phyloP scores from a whole-genome alignment of 2,888 invertebrate species.

The Ferdinandea cuprea region DNA sequence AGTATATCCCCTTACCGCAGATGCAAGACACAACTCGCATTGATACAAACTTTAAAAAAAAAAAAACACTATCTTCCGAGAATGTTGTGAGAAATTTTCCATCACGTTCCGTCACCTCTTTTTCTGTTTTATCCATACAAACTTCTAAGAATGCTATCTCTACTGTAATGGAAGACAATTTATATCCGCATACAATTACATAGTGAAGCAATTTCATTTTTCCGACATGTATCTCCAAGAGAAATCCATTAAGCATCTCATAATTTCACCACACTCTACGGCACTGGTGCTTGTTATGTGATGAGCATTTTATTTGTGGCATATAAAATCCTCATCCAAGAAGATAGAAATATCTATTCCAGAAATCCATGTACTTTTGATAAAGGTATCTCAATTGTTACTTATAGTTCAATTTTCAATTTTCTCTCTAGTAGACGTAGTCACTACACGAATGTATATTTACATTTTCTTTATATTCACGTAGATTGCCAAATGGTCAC shows the following conservation, averaged over 20 bases:
- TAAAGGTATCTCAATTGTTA: conserved; percentile 39
- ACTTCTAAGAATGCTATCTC: conserved; percentile 32
- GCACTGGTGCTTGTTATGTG: conserved; percentile 21
- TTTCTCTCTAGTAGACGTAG: conserved; percentile 23
- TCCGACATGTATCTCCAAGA: conserved; percentile 38
- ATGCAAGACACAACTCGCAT: conserved; percentile 61
- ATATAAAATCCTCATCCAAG: conserved; percentile 41
- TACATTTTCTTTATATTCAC: conserved; percentile 77
- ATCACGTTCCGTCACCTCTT: conserved; percentile 65
- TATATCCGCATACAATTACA: conserved; percentile 58
- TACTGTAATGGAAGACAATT: conserved; percentile 67
- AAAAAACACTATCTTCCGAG: conserved; percentile 7
- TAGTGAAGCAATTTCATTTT: conserved; percentile 43
- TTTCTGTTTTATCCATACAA: conserved; percentile 2
- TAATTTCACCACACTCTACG: conserved; percentile 36
- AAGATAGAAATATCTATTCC: conserved; percentile 1
- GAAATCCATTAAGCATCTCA: conserved; percentile 53
- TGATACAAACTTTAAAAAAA: conserved; percentile 10
- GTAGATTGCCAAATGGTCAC: conserved; percentile 91
- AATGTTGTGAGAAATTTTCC: conserved; percentile 38
- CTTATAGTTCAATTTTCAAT: conserved; percentile 49
- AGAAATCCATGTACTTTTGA: conserved; percentile 21
- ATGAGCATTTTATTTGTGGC: conserved; percentile 41
- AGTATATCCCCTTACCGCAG: conserved; percentile 46
- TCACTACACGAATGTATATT: conserved; percentile 10